Evolutionary conservation across 2,113 vertebrate species (phyloP).

Genomic region (Melospiza melodia): DNA sequence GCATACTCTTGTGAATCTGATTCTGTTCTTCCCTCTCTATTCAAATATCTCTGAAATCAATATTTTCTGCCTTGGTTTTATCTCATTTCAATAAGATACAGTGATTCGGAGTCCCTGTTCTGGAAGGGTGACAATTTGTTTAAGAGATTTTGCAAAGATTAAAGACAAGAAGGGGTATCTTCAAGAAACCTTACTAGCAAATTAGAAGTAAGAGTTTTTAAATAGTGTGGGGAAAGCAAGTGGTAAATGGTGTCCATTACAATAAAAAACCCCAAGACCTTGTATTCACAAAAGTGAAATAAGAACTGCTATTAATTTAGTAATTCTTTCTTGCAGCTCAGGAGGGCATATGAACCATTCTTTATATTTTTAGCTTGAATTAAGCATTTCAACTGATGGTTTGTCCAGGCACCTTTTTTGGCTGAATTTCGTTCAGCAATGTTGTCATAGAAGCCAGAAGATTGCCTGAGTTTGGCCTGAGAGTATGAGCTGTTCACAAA

Average conservation of each 20-base stretch:
- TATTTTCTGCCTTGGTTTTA: background rate
- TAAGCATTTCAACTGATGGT: background rate
- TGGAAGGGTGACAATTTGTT: background rate
- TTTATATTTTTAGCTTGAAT: background rate
- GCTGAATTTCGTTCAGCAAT: background rate
- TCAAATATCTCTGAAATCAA: background rate
- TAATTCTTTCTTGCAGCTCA: background rate
- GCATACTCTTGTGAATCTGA: background rate
- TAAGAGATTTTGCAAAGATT: background rate
- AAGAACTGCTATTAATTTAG: background rate
- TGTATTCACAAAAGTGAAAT: background rate
- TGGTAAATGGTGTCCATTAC: background rate
- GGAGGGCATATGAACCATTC: background rate
- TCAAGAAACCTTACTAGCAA: background rate
- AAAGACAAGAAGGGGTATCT: background rate
- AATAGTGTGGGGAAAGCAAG: background rate
- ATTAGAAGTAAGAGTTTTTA: background rate
- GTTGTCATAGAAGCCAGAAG: background rate
- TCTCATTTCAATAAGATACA: background rate
- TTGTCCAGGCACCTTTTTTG: background rate
- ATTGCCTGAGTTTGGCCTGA: background rate
- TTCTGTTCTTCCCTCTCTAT: background rate
- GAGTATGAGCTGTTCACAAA: background rate
- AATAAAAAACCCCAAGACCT: background rate
- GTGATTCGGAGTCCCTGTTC: background rate